Evolutionary conservation across 2,888 invertebrate genomes (phyloP).

Genomic region (Abscondita cerata): DNA sequence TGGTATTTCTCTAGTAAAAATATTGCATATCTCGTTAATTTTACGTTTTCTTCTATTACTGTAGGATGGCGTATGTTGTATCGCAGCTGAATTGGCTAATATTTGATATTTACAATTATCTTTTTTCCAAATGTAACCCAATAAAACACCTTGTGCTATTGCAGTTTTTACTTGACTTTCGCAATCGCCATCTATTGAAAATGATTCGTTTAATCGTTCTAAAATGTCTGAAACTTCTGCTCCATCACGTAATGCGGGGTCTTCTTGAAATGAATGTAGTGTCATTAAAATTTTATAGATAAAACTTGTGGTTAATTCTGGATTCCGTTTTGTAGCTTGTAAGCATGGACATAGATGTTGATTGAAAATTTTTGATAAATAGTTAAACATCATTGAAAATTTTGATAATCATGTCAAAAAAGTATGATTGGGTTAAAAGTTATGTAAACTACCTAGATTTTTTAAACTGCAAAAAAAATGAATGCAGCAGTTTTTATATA

Average conservation of each 20-base stretch:
- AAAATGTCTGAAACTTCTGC: constrained; percentile 40
- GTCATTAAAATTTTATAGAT: constrained; percentile 42
- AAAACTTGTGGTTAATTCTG: constrained; percentile 28
- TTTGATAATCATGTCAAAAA: too few relatives aligned
- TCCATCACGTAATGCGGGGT: constrained; percentile 34
- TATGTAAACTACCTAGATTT: too few relatives aligned
- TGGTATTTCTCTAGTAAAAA: neutral
- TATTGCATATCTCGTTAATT: neutral
- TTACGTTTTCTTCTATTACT: neutral
- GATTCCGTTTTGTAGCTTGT: too few relatives aligned
- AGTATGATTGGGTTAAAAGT: too few relatives aligned
- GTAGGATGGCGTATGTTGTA: neutral
- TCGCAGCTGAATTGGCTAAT: neutral
- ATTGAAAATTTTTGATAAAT: too few relatives aligned
- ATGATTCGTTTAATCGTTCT: constrained; percentile 38
- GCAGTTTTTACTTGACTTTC: constrained; percentile 2
- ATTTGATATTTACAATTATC: neutral
- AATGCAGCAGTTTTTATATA: too few relatives aligned
- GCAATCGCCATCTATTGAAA: constrained; percentile 34
- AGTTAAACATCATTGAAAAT: too few relatives aligned
- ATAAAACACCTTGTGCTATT: neutral
- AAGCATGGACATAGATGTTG: too few relatives aligned
- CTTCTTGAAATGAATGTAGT: constrained; percentile 39
- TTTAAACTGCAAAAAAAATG: too few relatives aligned
- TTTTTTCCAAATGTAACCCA: neutral